Evolutionary conservation across 2,888 invertebrate genomes (phyloP), one percentile per base, ranked within the genome.

Genomic region (Diaphora mendica): DNA sequence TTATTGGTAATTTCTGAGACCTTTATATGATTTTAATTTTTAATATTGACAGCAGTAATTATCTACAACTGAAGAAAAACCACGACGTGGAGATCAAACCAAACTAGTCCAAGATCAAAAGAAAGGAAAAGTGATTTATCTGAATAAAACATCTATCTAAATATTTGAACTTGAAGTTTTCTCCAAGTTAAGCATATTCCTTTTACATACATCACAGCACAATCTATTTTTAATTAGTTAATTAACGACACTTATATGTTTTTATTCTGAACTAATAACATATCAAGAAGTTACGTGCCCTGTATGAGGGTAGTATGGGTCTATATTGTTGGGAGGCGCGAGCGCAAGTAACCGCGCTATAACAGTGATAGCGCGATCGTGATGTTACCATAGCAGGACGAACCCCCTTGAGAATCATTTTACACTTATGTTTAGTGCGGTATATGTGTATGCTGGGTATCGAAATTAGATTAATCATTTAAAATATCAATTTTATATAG

Each of bases 281-380:
- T 69, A 89, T 87, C 90, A 92, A 94, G 84, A 83, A 20, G 3
- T 3, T n/a, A 66, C 23, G 9, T 17, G 81, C 79, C 64, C 15
- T 65, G 84, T 90, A 90, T 51, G 66, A 73, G 39, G 78, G 81
- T 85, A 87, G 85, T 89, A 88, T 39, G 9, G 39, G 9, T 88
- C 87, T 82, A 82, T 83, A 72, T 85, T 85, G 86, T 82, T 84
- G 88, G 87, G 82, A 90, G 88, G 87, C 87, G 89, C 90, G 87
- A 89, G 90, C 88, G 90, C 89, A 85, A 89, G 90, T 90, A 89
- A 88, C 90, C 88, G 92, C 91, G 91, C 91, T 93, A 91, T 91
- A 93, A 92, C 93, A 93, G 90, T 91, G 92, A 93, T 93, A 93
- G 90, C 87, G 84, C 82, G 91, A 91, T 92, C 94, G 93, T 94